Evolutionary conservation across 2,888 invertebrate genomes (phyloP), one percentile per base, ranked within the genome.

Genomic region (Drosophila borealis): DNA sequence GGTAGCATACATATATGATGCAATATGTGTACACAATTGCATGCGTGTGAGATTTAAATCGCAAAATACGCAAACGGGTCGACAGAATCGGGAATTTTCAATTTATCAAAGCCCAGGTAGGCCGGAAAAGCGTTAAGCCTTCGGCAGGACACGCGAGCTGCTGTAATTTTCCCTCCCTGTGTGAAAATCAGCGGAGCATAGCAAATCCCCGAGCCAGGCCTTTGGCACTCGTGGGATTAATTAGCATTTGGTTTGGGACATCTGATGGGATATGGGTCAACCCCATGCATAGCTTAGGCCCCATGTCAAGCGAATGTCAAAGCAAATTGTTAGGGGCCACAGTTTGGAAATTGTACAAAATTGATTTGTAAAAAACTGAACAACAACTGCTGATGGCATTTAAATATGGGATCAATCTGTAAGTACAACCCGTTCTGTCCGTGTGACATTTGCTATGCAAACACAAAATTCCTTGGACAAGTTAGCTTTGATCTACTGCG

Each of bases 301-400:
- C 29, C 62, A 76, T 79, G 85, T 81, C 89, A 88, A 89, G 90
- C 80, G 75, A 90, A 78, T 82, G 90, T 89, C 89, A 88, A 88
- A 81, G 75, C 72, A 76, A 78, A 70, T 80, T 8, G 29, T 29
- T 29, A 29, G 29, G 29, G 29, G 2, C 29, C 29, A 8, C 29
- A 8, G 29, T 29, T 29, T 29, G 29, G 29, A 29, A 29, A 29
- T 29, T 76, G 79, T 57, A 44, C 25, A 44, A 74, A 74, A 80
- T 83, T 83, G 76, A 88, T 84, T 88, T 73, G 88, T 80, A 75
- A 74, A 79, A 21, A 50, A 5, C 13, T 41, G 2, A 56, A 63
- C 29, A 29, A 29, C 29, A 61, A 61, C 69, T 65, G 54, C 48
- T 70, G 70, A 72, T 72, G 66, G 51, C 19, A 62, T 70, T 74